phyloP scores from a whole-genome alignment of 1,140 invertebrate species.

The Bicyclus anynana region DNA sequence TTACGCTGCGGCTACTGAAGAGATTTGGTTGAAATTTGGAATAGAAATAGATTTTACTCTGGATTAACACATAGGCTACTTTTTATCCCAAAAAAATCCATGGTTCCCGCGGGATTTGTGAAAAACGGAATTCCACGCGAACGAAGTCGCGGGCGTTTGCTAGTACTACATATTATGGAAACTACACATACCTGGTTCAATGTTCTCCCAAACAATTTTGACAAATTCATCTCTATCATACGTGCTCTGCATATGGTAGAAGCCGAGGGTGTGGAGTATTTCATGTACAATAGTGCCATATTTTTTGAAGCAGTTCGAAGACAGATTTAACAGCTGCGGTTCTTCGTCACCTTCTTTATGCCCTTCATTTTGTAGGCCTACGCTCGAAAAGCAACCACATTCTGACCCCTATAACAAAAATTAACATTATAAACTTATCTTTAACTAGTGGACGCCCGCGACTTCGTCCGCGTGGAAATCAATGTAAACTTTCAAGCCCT shows the following conservation, averaged over 20 bases:
- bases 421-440: background rate
- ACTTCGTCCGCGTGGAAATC: too few species aligned
- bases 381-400: constrained; percentile 74
- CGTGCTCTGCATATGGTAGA: constrained; percentile 85
- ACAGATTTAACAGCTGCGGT: constrained; percentile 71
- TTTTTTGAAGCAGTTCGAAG: constrained; percentile 71
- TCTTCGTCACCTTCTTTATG: constrained; percentile 47
- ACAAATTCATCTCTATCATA: constrained; percentile 84
- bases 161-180: too few species aligned
- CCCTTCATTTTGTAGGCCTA: constrained; percentile 46
- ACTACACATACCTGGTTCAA: constrained; percentile 63
- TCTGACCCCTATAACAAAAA: constrained; percentile 48
- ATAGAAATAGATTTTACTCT: too few species aligned
- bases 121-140: too few species aligned
- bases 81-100: too few species aligned
- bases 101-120: too few species aligned
- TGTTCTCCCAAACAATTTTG: constrained; percentile 82
- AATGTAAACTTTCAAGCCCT: too few species aligned
- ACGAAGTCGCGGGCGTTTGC: too few species aligned
- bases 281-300: constrained; percentile 81
- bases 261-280: constrained; percentile 83
- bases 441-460: background rate
- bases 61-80: too few species aligned
- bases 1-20: too few species aligned
- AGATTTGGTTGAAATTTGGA: too few species aligned